Conservation (phyloP, 2,113 vertebrate species). For the Proterorhinus semilunaris region DNA sequence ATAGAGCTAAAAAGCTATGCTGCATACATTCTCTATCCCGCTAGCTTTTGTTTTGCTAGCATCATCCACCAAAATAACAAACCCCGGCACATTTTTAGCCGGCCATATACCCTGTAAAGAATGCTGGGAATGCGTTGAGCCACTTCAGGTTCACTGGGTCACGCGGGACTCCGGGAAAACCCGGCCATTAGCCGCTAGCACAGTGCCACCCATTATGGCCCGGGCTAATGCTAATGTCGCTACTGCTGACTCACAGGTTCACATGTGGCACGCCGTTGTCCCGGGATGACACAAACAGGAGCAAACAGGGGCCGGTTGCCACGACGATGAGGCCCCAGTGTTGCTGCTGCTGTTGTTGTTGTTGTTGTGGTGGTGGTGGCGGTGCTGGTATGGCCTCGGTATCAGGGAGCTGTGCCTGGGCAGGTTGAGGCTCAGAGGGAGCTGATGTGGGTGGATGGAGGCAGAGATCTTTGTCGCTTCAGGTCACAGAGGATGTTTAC, state of each 20-base stretch:
- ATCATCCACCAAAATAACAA: not conserved
- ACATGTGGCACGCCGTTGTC: slow-evolving; percentile 58
- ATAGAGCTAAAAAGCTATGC: no score
- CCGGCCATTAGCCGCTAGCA: slow-evolving; percentile 11
- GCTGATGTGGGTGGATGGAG: not conserved
- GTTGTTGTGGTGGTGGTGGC: slow-evolving; percentile 15
- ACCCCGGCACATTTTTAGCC: not conserved
- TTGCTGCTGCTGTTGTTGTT: no score
- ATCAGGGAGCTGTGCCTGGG: slow-evolving; percentile 38
- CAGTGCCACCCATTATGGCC: slow-evolving; percentile 4
- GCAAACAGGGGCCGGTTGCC: slow-evolving; percentile 65
- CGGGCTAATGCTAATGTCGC: not conserved
- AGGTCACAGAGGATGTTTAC: no score
- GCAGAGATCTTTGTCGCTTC: no score
- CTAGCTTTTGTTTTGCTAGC: not conserved
- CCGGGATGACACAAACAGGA: slow-evolving; percentile 62
- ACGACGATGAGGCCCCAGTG: slow-evolving; percentile 49
- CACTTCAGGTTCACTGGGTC: slow-evolving; percentile 13
- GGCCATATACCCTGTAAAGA: not conserved
- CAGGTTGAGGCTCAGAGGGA: slow-evolving; percentile 34
- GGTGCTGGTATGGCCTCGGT: slow-evolving; percentile 40
- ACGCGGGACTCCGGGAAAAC: slow-evolving; percentile 1
- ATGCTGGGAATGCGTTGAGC: not conserved
- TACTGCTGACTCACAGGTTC: slow-evolving; percentile 13
- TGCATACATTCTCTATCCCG: not conserved